These are phyloP conservation scores for Habropoda laboriosa DNA, from an alignment of 1,140 invertebrate genomes.

Conservation along the genomic window DNA sequence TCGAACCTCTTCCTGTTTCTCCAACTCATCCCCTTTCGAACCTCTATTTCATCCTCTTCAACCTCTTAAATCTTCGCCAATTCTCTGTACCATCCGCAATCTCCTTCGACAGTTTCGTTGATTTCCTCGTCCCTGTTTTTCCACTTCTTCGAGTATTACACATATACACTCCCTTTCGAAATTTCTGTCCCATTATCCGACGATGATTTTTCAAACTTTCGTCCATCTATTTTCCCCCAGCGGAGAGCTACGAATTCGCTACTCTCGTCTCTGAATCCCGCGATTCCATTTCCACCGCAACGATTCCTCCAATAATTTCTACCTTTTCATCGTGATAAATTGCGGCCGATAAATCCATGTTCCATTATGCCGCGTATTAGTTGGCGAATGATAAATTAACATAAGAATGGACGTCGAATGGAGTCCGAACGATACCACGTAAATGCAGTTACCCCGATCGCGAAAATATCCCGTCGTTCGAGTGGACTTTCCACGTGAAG, in stretches of 20 bases:
- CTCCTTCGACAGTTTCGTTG: too few relatives aligned
- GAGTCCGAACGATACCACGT: conserved; percentile 12
- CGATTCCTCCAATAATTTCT: conserved; percentile 8
- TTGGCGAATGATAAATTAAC: conserved; percentile 18
- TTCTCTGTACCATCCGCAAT: too few relatives aligned
- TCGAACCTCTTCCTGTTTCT: not conserved
- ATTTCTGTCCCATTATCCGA: not conserved
- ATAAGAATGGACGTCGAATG: conserved; percentile 23
- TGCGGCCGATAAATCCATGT: conserved; percentile 22
- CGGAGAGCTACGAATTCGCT: not conserved
- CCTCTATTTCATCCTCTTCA: not conserved
- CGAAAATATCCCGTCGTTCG: conserved; percentile 9
- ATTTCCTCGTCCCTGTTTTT: too few relatives aligned
- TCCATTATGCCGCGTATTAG: conserved; percentile 23
- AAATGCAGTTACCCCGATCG: conserved; percentile 1
- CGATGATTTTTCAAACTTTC: not conserved
- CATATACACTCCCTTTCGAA: not conserved
- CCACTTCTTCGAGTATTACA: too few relatives aligned
- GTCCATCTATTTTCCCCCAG: not conserved
- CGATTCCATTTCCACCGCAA: not conserved
- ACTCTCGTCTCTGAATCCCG: not conserved
- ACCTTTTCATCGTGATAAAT: conserved; percentile 17
- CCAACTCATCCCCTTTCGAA: not conserved
- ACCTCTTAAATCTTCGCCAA: too few relatives aligned
- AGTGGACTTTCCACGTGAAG: not conserved